Base-by-base conservation (phyloP, 2,888 invertebrate genomes). In the Rapana venosa region DNA sequence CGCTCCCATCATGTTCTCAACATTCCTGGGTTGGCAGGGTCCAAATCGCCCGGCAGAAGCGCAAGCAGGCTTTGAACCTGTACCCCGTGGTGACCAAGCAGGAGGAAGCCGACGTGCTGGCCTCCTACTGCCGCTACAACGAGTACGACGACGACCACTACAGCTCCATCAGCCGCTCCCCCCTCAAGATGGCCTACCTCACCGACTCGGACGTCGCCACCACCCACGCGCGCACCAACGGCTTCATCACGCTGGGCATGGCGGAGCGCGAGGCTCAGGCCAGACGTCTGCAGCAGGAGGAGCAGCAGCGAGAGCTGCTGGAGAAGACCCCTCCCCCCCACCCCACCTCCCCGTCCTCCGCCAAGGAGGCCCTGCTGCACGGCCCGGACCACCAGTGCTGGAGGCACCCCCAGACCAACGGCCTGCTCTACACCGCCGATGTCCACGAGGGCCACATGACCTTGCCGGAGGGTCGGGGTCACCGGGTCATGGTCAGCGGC, bases 121-220 rank as follows among this genome's bases (percentile, higher is more conserved):
- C 92, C 70, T 94, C 94, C 11, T 93, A 94, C 87, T 93, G 94
- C 90, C 92, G 92, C 88, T 95, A 94, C 90, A 93, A 94, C 88
- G 94, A 94, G 86, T 94, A 95, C 70, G 94, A 95, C 70, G 95
- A 94, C 85, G 95, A 95, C 84, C 93, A 94, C 87, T 93, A 94
- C 90, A 93, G 94, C 88, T 94, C 94, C 13, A 95, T 95, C 70
- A 94, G 93, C 88, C 91, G 95, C 47, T 94, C 94, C 70, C 95
- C 94, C 0, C 92, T 94, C 90, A 93, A 94, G 90, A 91, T 94
- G 91, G 92, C 94, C 2, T 93, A 93, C 87, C 93, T 92, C 83
- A 92, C 93, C 13, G 93, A 94, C 87, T 91, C 93, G 88, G 93
- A 93, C 15, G 85, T 74, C 81, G 74, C 74, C 61, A 85, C 88